Percentiles rank a stretch among this genome's conserved stretches.
Conservation (phyloP, 2,797 vertebrate genomes). For the Pelochelys cantorii region DNA sequence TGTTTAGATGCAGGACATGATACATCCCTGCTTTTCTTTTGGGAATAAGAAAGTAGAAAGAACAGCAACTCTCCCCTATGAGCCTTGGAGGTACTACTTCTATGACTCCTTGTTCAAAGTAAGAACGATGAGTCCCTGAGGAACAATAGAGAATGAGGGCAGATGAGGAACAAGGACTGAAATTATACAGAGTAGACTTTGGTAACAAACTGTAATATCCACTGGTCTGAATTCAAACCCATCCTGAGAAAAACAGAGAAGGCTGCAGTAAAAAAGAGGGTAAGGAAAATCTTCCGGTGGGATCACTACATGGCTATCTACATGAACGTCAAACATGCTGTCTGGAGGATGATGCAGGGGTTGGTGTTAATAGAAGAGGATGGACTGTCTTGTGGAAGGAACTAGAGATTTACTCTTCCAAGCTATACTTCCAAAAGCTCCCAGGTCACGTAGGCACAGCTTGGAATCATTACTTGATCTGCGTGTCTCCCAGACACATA, state of each 20-base stretch:
- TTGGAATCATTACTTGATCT: fast-evolving
- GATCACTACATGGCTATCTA: neutral
- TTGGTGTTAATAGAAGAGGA: neutral
- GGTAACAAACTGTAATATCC: neutral
- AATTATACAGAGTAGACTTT: neutral
- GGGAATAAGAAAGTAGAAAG: no score
- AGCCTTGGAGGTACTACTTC: no score
- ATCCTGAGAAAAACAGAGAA: neutral
- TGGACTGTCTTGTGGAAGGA: neutral
- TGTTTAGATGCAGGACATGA: no score
- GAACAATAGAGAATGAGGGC: no score
- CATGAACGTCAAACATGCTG: neutral
- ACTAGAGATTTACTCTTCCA: neutral
- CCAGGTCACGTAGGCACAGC: no score
- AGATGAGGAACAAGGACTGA: neutral
- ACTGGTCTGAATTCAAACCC: neutral
- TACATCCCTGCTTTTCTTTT: no score
- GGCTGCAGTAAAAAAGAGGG: neutral
- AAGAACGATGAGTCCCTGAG: no score
- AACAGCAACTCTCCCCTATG: no score
- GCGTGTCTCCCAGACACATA: neutral
- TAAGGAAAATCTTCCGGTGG: fast-evolving
- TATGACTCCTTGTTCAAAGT: no score
- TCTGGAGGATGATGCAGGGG: neutral
- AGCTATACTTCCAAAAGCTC: neutral